Base-by-base conservation (phyloP, 2,797 vertebrate genomes). In the Danio choprae region DNA sequence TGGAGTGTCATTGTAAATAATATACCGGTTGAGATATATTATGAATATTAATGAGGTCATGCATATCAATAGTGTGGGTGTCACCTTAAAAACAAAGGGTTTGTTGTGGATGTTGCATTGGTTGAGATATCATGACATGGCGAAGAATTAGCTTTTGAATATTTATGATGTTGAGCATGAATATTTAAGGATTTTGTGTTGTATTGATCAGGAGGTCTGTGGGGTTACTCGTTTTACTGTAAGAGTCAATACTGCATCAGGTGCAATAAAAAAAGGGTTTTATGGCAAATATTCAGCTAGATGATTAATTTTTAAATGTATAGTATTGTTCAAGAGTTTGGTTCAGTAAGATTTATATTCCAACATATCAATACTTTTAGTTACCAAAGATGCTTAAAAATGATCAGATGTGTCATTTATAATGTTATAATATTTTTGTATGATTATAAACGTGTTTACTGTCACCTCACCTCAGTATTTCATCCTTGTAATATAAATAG, bases 221-320 rank as follows among this genome's bases (percentile, higher is more conserved):
- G 16, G 65, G 51, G 36, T 53, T 70, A 70, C 48, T 53, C 11
- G 40, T 40, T 70, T 70, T 53, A 70, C 48, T 18, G 13, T 50
- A 68, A 36, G 15, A 8, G 36, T 70, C 16, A 68, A 50, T 68
- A 50, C 5, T 36, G 12, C 22, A 59, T 36, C 0, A 29, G 11
- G 5, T 58, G 22, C 13, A 36, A 59, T 36, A 59, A 59, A 36
- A n/a, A 59, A 12, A 59, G 36, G 22, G 10, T 10, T 10, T 22
- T 56, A 10, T 18, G 5, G 53, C 4, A 8, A 8, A 8, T 18
- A 8, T 53, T 53, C 7, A 18, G n/a, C n/a, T 18, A 55, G 10
- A 20, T 20, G 4, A 55, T 4, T 55, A 4, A 22, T 22, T 56
- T 56, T 56, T 56, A 56, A 56, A 56, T 12, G 22, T 12, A 6